Evolutionary conservation across 2,888 invertebrate species (phyloP), one percentile per base, ranked within the genome.

Genomic region (Lepidocyrtoides sp.): DNA sequence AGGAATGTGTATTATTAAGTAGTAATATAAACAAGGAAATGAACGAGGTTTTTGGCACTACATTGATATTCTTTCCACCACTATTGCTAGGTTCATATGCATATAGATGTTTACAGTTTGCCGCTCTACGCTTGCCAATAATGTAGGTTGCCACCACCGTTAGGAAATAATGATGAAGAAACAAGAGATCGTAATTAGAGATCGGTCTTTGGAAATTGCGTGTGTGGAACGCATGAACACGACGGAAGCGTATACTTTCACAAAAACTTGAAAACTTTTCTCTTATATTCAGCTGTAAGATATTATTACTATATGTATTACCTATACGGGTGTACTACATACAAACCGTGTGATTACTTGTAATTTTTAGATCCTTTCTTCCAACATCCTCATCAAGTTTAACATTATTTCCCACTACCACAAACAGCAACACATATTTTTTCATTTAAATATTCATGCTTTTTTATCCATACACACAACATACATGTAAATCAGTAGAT

Each of bases 141-240:
- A 72, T 0, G 29, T 10, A 79, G 32, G 72, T 41, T 72, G 44
- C 20, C 12, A n/a, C n/a, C 12, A 72, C 72, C 36, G 72, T 29
- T 51, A 66, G 48, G 48, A 66, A 84, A 69, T 84, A 84, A 60
- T 79, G 54, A 79, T 79, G 63, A 79, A 48, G 48, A 63, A 63
- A 87, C 87, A 87, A 87, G 87, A 66, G 86, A 79, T 79, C 77
- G 79, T 87, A 87, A 87, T 87, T 87, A 87, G 66, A 79, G 63
- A 60, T 63, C 60, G 57, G 60, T 60, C 63, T 63, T 32, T 79
- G n/a, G 48, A 79, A 77, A 79, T 79, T 79, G 79, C 79, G 66
- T 87, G 87, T 10, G 48, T 63, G 26, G 66, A 79, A 32, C 63
- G 29, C 87, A 87, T 87, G 66, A 87, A 77, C 57, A 51, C 2